phyloP scores from a whole-genome alignment of 2,888 invertebrate genomes.

The Ophion slaviceki region DNA sequence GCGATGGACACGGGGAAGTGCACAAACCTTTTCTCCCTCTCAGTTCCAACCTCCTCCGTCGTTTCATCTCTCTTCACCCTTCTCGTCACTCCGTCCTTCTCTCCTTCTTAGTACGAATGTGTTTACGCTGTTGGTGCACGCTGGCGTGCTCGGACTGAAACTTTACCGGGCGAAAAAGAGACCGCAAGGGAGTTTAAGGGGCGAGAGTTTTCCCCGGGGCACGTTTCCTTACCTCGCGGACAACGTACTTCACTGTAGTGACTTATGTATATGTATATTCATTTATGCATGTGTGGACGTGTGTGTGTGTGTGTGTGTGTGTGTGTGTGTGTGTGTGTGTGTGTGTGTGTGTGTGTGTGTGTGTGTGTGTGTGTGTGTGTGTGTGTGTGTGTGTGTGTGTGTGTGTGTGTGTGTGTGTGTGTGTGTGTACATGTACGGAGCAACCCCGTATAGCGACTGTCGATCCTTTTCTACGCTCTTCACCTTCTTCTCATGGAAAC shows the following conservation, averaged over 20 bases:
- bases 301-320: background rate
- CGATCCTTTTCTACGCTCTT: conserved; percentile 36
- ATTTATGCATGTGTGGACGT: background rate
- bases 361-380: too few relatives aligned
- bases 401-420: too few relatives aligned
- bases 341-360: background rate
- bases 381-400: too few relatives aligned
- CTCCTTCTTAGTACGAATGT: conserved; percentile 70
- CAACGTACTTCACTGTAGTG: conserved; percentile 65
- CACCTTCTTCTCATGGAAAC: conserved; percentile 49
- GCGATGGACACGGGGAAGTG: conserved; percentile 37
- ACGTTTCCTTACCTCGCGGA: conserved; percentile 65
- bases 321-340: background rate
- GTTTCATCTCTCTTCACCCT: background rate
- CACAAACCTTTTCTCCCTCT: conserved; percentile 14
- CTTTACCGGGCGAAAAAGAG: conserved; percentile 62
- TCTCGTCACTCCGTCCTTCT: background rate
- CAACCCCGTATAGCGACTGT: conserved; percentile 36
- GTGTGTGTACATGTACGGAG: conserved; percentile 10
- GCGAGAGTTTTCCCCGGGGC: conserved; percentile 67
- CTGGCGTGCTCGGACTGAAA: conserved; percentile 65
- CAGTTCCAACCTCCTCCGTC: background rate
- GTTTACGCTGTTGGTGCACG: conserved; percentile 73
- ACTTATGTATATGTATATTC: conserved; percentile 16
- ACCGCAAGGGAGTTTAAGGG: conserved; percentile 53